Evolutionary conservation across 2,797 vertebrate genomes (phyloP).

Genomic region (Silurus lanzhouensis): DNA sequence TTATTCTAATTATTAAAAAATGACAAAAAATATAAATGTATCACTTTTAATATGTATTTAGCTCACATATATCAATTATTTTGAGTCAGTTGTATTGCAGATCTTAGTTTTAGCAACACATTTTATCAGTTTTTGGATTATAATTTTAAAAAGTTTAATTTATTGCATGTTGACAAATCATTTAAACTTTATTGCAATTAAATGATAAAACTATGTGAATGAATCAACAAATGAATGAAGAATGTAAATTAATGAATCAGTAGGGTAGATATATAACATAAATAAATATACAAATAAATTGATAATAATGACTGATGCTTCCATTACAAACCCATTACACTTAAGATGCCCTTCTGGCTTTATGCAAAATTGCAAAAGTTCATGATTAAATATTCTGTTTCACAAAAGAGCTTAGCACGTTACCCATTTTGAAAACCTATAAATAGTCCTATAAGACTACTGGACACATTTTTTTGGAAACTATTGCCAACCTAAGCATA

Average conservation of each 20-base stretch:
- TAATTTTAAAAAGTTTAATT: not conserved
- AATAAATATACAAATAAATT: not conserved
- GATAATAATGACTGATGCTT: not conserved
- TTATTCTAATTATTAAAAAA: not conserved
- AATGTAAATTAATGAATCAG: not conserved
- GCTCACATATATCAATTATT: not conserved
- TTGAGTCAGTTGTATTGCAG: not conserved
- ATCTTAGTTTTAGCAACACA: not conserved
- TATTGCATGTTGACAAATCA: not conserved
- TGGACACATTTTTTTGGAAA: slow-evolving; percentile 67
- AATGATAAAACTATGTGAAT: not conserved
- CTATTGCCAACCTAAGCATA: slow-evolving; percentile 58
- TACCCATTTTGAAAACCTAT: slow-evolving; percentile 57
- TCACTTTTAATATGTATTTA: not conserved
- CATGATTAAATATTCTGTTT: slow-evolving; percentile 54
- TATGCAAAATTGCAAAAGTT: slow-evolving; percentile 31
- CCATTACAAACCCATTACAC: slow-evolving; percentile 17
- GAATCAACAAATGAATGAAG: not conserved
- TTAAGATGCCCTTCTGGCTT: slow-evolving; percentile 39
- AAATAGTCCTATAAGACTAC: slow-evolving; percentile 67
- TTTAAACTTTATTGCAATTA: not conserved
- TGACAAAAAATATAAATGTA: not conserved
- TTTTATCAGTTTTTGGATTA: not conserved
- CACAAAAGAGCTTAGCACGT: slow-evolving; percentile 54
- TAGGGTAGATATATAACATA: no score